Percentiles rank a stretch among this genome's conserved stretches.
These are phyloP conservation scores for Ostrea edulis DNA, from an alignment of 1,140 invertebrate genomes.

Conservation along the genomic window DNA sequence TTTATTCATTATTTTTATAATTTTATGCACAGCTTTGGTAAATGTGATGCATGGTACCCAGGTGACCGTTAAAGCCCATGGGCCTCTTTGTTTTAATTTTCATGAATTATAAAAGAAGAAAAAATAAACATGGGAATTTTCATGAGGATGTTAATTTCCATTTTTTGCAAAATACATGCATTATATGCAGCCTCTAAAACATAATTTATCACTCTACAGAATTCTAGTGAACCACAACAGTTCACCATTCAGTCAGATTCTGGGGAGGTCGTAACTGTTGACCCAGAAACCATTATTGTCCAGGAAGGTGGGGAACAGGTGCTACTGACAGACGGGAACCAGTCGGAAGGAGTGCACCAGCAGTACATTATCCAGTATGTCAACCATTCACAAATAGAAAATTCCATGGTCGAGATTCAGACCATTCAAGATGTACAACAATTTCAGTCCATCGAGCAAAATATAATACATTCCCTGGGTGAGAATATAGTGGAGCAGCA, in stretches of 20 bases:
- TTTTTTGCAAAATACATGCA: no score
- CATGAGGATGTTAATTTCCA: no score
- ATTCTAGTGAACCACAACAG: slow-evolving; percentile 55
- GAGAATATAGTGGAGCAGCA: slow-evolving; percentile 17
- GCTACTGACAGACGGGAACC: slow-evolving; percentile 64
- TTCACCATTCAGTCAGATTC: slow-evolving; percentile 71
- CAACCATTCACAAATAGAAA: slow-evolving; percentile 44
- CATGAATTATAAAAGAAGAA: no score
- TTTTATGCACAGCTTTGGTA: no score
- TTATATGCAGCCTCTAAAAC: no score
- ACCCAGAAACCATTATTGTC: slow-evolving; percentile 75
- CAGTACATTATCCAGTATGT: slow-evolving; percentile 74
- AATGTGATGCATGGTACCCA: no score
- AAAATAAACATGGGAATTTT: no score
- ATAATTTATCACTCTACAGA: slow-evolving; percentile 5
- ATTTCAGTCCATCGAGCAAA: slow-evolving; percentile 40
- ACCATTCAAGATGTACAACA: slow-evolving; percentile 28
- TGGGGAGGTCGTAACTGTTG: slow-evolving; percentile 70
- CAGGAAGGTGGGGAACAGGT: slow-evolving; percentile 72
- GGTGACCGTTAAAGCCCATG: no score
- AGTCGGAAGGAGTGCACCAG: slow-evolving; percentile 64
- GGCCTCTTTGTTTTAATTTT: no score
- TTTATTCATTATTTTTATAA: no score
- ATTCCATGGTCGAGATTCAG: slow-evolving; percentile 36
- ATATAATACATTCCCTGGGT: neutral